Evolutionary conservation across 1,140 invertebrate genomes (phyloP).

Genomic region (Caerostris darwini): DNA sequence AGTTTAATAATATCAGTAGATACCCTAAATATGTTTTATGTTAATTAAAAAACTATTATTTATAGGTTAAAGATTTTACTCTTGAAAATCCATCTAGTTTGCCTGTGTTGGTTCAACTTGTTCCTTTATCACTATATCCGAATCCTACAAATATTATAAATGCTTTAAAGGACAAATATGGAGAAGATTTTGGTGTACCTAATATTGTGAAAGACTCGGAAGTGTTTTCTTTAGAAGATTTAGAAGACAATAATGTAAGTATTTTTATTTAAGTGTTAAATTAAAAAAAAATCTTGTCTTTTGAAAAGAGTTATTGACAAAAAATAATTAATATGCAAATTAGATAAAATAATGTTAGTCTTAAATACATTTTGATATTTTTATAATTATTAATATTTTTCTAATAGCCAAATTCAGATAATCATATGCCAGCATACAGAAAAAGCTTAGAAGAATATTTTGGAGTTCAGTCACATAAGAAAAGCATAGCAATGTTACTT

Average conservation of each 20-base stretch:
- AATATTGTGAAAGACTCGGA: slow-evolving; percentile 80
- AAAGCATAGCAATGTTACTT: slow-evolving; percentile 83
- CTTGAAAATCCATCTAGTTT: slow-evolving; percentile 84
- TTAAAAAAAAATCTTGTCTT: neutral
- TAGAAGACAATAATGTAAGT: slow-evolving; percentile 82
- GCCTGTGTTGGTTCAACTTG: slow-evolving; percentile 83
- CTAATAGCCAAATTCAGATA: slow-evolving; percentile 78
- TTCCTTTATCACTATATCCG: slow-evolving; percentile 84
- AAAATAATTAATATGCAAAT: neutral
- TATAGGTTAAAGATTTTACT: slow-evolving; percentile 83
- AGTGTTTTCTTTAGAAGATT: slow-evolving; percentile 83
- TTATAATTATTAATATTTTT: slow-evolving; percentile 1
- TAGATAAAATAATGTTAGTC: neutral
- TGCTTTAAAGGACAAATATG: slow-evolving; percentile 79
- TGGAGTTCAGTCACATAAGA: slow-evolving; percentile 81
- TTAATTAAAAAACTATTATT: neutral
- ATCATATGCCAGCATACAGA: slow-evolving; percentile 81
- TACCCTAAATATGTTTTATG: no score
- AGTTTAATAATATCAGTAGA: no score
- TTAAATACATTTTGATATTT: neutral
- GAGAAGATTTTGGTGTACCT: slow-evolving; percentile 81
- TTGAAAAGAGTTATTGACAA: neutral
- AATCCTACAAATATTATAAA: slow-evolving; percentile 80
- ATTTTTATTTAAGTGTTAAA: neutral
- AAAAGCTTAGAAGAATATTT: slow-evolving; percentile 82